Evolutionary conservation across 2,113 vertebrate species (phyloP), one percentile per base, ranked within the genome.

Genomic region (Fukomys damarensis): DNA sequence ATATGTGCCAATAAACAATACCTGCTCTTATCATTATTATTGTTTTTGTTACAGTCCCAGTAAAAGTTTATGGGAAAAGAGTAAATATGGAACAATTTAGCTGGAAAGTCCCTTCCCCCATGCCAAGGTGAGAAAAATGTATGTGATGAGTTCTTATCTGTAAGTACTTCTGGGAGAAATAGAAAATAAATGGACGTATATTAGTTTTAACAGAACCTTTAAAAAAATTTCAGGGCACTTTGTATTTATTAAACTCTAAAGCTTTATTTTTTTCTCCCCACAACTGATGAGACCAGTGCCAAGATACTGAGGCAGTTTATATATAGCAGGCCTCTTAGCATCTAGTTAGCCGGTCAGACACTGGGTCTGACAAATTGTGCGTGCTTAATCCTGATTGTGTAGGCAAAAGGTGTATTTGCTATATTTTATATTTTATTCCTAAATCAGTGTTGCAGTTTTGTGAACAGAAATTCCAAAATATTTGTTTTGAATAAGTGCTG

Each of bases 61-160:
- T 95, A 81, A 70, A 96, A 97, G 90, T 95, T 96, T 58, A 80
- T 96, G 76, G 66, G 58, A n/a, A 92, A 80, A 91, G 70, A 93
- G 52, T 96, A 77, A 94, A 86, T 94, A 35, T 82, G 63, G 80
- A 86, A 92, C 52, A 84, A 7, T 92, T 92, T 93, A 95, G 32
- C 24, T 91, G 28, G 63, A 79, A 88, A 92, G 41, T 74, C 11
- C 26, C 32, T 14, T 5, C 3, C 35, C 26, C 41, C 80, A 56
- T 87, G 43, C 82, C 28, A 54, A 43, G 43, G 46, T 58, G 12
- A 93, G 72, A 93, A 94, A 95, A 95, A 85, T 80, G 3, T 93
- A 79, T 92, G 61, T 94, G 85, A 77, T 94, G 68, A 94, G 49
- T 93, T 93, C 49, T 97, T 97, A n/a, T 89, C 77, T 91, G 49